Base-by-base conservation (phyloP, 92 coral and sea anemone genomes). In the Paragorgia papillata region DNA sequence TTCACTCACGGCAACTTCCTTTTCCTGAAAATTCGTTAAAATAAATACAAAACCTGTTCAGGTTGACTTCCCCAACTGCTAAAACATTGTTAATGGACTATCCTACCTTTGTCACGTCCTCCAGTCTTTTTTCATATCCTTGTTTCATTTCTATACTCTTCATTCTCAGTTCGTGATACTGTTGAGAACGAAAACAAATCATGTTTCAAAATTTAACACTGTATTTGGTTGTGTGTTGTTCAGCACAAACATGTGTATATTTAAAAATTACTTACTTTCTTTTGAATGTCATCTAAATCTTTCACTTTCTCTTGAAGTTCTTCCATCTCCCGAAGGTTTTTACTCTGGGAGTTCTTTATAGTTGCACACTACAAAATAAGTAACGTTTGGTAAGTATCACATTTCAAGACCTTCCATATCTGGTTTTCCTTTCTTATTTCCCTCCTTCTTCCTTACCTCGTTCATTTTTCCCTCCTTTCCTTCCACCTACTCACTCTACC, bases 101-200 rank as follows among this genome's bases (percentile, higher is more conserved):
- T 7, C 63, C 5, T 35, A 92, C 97, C 96, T 90, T 80, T 30
- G 81, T 84, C 9, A 85, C 78, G 9, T 90, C 60, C 1, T 88
- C 68, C 13, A 91, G 59, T 57, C 82, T 85, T 54, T 84, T 85
- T 57, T 91, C 98, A 40, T 81, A 94, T 60, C 89, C 85, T 57
- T 86, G 90, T 60, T 94, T 94, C 98, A 94, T 94, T 66, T 94
- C 81, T 39, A 88, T 34, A 1, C 92, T 88, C 73, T 60, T 86
- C 74, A 81, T 71, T 17, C 98, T 82, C 44, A 87, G 57, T 19
- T 94, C 90, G 46, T 92, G 97, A 82, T 89, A 89, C 97, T 92
- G 75, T 20, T 31, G 65, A 44, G 14, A 68, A 55, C 13, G 37
- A 79, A 29, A 32, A 27, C 4, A 27, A 74, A 28, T n/a, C n/a